Evolutionary conservation across 1,140 invertebrate genomes (phyloP).

Genomic region (Eriocheir sinensis): DNA sequence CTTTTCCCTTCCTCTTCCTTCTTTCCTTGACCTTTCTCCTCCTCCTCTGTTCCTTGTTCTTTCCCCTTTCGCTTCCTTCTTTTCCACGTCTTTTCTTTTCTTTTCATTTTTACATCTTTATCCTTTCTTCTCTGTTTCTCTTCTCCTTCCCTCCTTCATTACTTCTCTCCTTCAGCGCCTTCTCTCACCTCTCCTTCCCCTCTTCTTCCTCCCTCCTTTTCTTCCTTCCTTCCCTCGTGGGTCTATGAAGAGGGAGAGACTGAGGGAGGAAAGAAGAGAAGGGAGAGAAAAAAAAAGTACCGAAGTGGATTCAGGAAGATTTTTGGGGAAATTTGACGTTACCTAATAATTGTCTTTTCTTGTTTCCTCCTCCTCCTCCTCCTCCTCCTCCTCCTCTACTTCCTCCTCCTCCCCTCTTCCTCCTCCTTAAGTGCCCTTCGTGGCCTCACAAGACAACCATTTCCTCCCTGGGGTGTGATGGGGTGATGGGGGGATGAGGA

Average conservation of each 20-base stretch:
- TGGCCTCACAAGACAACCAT: slow-evolving; percentile 14
- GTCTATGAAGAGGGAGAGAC: too few relatives aligned
- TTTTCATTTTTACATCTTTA: too few relatives aligned
- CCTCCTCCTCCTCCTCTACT: not conserved
- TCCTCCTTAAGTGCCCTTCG: not conserved
- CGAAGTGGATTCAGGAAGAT: not conserved
- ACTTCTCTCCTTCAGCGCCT: not conserved
- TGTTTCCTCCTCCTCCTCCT: not conserved
- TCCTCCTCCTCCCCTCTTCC: not conserved
- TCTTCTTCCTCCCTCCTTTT: not conserved
- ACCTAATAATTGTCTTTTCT: not conserved
- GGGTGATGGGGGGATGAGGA: not conserved
- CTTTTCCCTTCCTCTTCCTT: too few relatives aligned
- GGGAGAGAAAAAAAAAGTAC: not conserved
- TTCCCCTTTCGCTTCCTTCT: too few relatives aligned
- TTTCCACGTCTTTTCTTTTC: too few relatives aligned
- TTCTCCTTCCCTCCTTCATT: not conserved
- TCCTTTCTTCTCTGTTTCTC: too few relatives aligned
- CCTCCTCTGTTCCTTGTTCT: too few relatives aligned
- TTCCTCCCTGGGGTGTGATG: not conserved
- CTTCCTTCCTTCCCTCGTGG: not conserved
- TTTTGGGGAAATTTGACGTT: not conserved
- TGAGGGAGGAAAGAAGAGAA: too few relatives aligned
- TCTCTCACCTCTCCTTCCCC: not conserved
- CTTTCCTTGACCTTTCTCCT: too few relatives aligned